Evolutionary conservation across 2,888 invertebrate species (phyloP), one percentile per base, ranked within the genome.

Genomic region (Brenthis ino): DNA sequence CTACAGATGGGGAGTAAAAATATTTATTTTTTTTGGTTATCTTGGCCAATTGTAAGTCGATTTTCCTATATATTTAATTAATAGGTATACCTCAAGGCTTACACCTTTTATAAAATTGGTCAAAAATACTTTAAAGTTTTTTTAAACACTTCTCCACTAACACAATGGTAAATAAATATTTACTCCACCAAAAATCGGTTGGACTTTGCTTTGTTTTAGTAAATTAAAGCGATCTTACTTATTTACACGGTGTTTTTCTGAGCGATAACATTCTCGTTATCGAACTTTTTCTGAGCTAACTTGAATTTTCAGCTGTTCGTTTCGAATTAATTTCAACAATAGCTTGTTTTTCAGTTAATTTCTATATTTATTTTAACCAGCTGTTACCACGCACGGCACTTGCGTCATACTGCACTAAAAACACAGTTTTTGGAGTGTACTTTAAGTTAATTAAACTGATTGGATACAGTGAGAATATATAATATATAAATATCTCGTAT

Each of bases 181-280:
- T n/a, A n/a, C 28, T 28, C 14, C 28, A n/a, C 8, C n/a, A 11
- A 13, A 28, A 3, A 48, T 50, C 50, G 24, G n/a, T n/a, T n/a
- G n/a, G 28, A 48, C 33, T 50, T 60, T 60, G 50, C 28, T 50
- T 60, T 50, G 12, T n/a, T 60, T 60, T 48, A 60, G 58, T 28
- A 60, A 28, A 60, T 50, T n/a, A 50, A 16, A 50, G 50, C 60
- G 58, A 58, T 60, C 60, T 60, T 50, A 60, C 50, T 60, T 58
- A 58, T 58, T 60, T 60, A 48, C 50, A 60, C 28, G 58, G 14
- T 58, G 24, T 58, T 48, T 48, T 58, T 58, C 24, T 24, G 11
- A 57, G 57, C 58, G 48, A 58, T 58, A 24, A 58, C 58, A 50
- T 60, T 60, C 28, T 60, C 50, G 50, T 60, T 60, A 14, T 60